Evolutionary conservation across 2,113 vertebrate species (phyloP).

Genomic region (Hemiscyllium ocellatum): DNA sequence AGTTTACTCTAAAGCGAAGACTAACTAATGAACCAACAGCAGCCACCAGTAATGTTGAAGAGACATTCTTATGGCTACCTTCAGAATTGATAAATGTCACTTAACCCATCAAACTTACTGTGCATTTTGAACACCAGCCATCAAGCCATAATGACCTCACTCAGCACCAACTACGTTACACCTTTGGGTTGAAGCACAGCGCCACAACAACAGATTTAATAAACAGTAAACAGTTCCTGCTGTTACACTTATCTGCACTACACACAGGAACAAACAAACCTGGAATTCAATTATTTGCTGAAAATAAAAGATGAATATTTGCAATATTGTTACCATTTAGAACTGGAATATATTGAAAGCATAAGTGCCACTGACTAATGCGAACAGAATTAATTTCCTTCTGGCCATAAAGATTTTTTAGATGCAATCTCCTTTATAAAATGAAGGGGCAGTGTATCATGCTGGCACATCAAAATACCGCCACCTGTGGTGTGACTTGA

Average conservation of each 20-base stretch:
- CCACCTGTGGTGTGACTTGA: not conserved
- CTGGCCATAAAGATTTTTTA: not conserved
- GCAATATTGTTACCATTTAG: not conserved
- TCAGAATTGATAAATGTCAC: not conserved
- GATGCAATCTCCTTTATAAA: not conserved
- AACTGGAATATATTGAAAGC: not conserved
- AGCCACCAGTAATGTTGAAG: not conserved
- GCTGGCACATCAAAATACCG: not conserved
- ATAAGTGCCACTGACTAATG: not conserved
- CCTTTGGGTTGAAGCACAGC: not conserved
- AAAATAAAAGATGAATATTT: not conserved
- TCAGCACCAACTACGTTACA: not conserved
- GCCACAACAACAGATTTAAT: not conserved
- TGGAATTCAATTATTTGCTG: not conserved
- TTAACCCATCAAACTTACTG: not conserved
- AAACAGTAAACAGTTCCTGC: not conserved
- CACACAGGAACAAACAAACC: not conserved
- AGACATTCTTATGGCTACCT: not conserved
- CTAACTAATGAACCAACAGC: not conserved
- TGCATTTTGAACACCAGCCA: not conserved
- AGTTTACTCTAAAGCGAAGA: not conserved
- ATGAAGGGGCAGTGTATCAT: not conserved
- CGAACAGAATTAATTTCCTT: not conserved
- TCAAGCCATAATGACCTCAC: not conserved
- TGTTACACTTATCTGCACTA: not conserved